phyloP scores from a whole-genome alignment of 2,113 vertebrate species.

The Lagopus leucura region DNA sequence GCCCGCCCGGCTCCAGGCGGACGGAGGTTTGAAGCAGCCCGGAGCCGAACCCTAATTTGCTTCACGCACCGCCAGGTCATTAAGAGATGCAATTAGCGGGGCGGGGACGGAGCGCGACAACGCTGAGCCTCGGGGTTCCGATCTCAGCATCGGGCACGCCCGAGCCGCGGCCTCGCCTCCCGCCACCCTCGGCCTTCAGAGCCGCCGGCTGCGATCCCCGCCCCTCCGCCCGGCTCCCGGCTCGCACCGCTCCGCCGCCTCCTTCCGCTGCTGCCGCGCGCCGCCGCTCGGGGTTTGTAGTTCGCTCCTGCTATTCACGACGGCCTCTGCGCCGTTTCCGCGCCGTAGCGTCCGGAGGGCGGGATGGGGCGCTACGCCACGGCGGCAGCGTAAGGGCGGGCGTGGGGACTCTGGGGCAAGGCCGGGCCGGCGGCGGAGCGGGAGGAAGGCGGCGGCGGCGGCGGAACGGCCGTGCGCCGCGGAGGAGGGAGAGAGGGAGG shows the following conservation, averaged over 20 bases:
- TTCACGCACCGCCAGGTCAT: background rate
- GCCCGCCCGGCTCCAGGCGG: too few relatives aligned
- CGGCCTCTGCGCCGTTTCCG: slow-evolving; percentile 53
- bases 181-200: too few relatives aligned
- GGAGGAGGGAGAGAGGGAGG: background rate
- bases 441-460: background rate
- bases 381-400: slow-evolving; percentile 58
- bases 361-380: slow-evolving; percentile 52
- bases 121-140: background rate
- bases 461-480: background rate
- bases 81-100: background rate
- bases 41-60: background rate
- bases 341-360: slow-evolving; percentile 16
- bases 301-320: slow-evolving; percentile 41
- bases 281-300: slow-evolving; percentile 66
- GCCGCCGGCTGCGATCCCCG: too few relatives aligned
- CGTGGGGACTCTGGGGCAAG: background rate
- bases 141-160: fast-evolving
- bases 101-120: background rate
- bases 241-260: background rate
- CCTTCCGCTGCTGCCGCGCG: slow-evolving; percentile 11
- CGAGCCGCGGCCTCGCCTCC: too few relatives aligned
- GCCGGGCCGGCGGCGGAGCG: background rate
- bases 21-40: background rate
- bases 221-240: background rate